These are phyloP conservation scores for Ceratoteleas bidentatus DNA, from an alignment of 1,140 invertebrate genomes.

Conservation along the genomic window DNA sequence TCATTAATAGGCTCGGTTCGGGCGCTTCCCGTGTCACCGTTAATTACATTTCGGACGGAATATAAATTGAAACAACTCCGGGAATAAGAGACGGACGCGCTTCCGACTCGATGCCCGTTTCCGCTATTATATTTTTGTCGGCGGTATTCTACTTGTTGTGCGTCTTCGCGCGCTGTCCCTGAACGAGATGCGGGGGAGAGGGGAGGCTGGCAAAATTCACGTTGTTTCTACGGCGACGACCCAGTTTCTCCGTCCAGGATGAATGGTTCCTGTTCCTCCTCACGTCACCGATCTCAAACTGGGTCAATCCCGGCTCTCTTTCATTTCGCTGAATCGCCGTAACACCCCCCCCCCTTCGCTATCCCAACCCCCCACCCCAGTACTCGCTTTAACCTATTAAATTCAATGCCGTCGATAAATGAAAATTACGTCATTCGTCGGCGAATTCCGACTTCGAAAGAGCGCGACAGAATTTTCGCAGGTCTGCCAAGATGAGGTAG, in stretches of 20 bases:
- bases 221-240: constrained; percentile 66
- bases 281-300: constrained; percentile 68
- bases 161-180: constrained; percentile 35
- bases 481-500: no score
- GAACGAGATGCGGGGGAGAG: constrained; percentile 13
- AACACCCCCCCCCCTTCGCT: constrained; percentile 19
- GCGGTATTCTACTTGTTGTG: constrained; percentile 23
- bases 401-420: constrained; percentile 37
- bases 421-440: constrained; percentile 33
- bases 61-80: neutral
- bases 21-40: neutral
- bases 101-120: neutral
- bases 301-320: constrained; percentile 67
- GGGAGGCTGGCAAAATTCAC: constrained; percentile 44
- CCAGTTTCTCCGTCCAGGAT: constrained; percentile 69
- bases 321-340: constrained; percentile 55
- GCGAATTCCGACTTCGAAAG: constrained; percentile 10
- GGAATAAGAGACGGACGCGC: no score
- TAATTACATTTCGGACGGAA: neutral
- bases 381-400: constrained; percentile 18
- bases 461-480: neutral
- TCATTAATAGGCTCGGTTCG: no score
- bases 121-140: constrained; percentile 16
- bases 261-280: constrained; percentile 72
- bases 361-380: neutral